phyloP scores from a whole-genome alignment of 1,140 invertebrate species.

The Periplaneta americana region DNA sequence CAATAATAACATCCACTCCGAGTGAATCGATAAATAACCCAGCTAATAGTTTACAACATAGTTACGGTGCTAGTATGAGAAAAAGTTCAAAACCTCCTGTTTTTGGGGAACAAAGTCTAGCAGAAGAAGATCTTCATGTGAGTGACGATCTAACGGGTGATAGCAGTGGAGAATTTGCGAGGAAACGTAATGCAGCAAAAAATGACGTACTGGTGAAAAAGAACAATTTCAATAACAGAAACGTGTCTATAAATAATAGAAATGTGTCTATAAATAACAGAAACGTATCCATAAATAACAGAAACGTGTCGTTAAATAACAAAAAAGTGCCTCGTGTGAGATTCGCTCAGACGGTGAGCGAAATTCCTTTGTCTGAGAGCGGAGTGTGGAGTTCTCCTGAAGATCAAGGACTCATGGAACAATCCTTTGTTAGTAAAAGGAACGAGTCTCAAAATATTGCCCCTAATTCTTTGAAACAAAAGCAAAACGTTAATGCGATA shows the following conservation, averaged over 20 bases:
- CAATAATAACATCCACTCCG: not conserved
- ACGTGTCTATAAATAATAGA: not conserved
- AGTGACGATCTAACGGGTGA: not conserved
- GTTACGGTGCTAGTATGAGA: not conserved
- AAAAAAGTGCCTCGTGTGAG: not conserved
- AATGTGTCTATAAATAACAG: not conserved
- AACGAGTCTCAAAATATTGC: not conserved
- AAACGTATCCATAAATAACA: not conserved
- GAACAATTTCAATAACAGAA: not conserved
- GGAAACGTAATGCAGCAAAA: not conserved
- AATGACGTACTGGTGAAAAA: not conserved
- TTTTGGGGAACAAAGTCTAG: not conserved
- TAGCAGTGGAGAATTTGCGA: not conserved
- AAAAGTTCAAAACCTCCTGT: not conserved
- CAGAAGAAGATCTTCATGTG: not conserved
- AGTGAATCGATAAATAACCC: not conserved
- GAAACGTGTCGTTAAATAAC: not conserved
- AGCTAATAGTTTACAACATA: no score
- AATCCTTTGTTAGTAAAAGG: not conserved
- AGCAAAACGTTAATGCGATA: not conserved
- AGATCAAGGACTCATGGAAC: not conserved
- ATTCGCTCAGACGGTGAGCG: conserved; percentile 8
- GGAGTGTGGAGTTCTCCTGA: not conserved
- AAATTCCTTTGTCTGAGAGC: conserved; percentile 3
- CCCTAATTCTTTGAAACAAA: not conserved